Evolutionary conservation across 1,140 invertebrate species (phyloP).

Genomic region (Zaprionus nigranus): DNA sequence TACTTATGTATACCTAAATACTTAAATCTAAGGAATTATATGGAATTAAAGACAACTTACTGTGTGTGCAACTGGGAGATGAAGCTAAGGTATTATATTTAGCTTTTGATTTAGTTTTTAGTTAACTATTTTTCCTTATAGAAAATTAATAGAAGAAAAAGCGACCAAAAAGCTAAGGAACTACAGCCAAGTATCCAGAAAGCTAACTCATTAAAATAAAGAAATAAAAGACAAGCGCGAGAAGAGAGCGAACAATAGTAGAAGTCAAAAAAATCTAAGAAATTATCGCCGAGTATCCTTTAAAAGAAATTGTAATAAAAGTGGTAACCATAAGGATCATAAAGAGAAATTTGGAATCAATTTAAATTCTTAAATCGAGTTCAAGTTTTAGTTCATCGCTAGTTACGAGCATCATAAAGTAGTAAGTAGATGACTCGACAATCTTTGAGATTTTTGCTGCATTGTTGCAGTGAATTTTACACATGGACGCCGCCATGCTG

Average conservation of each 20-base stretch:
- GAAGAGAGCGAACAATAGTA: not conserved
- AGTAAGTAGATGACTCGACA: constrained; percentile 5
- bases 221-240: not conserved
- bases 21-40: too few relatives aligned
- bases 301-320: not conserved
- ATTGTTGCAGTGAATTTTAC: constrained; percentile 23
- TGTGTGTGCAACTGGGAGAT: too few relatives aligned
- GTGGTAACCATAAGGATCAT: not conserved
- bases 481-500: constrained; percentile 30
- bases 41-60: too few relatives aligned
- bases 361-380: not conserved
- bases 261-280: not conserved
- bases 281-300: not conserved
- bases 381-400: not conserved
- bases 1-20: too few relatives aligned
- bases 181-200: not conserved
- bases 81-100: too few relatives aligned
- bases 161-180: not conserved
- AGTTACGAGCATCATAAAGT: constrained; percentile 10
- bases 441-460: not conserved
- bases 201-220: too few relatives aligned
- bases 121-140: too few relatives aligned
- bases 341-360: not conserved
- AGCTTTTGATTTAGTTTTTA: too few relatives aligned
- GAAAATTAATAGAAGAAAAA: too few relatives aligned